phyloP scores from a whole-genome alignment of 2,888 invertebrate genomes.

The Drymonia ruficornis region DNA sequence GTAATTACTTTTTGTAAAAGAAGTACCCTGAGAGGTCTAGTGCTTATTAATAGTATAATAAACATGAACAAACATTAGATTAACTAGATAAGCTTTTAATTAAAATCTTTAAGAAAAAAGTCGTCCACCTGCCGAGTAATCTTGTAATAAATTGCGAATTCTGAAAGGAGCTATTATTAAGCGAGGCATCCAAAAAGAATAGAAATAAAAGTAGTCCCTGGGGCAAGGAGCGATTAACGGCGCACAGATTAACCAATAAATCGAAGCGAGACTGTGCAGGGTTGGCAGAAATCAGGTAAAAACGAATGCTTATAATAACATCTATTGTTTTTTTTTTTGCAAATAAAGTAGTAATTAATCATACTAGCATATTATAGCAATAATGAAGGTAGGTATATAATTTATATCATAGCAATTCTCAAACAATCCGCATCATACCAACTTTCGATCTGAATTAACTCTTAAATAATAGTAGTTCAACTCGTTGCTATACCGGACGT shows the following conservation, averaged over 20 bases:
- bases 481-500: too few species aligned
- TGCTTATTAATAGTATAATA: neutral
- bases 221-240: constrained; percentile 56
- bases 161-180: constrained; percentile 51
- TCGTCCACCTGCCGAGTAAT: constrained; percentile 36
- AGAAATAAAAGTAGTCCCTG: constrained; percentile 48
- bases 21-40: neutral
- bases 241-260: constrained; percentile 56
- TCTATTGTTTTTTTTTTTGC: too few species aligned
- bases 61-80: neutral
- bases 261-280: constrained; percentile 38
- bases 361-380: too few species aligned
- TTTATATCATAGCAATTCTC: too few species aligned
- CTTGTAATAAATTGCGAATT: constrained; percentile 53
- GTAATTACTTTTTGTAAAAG: too few species aligned
- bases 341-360: too few species aligned
- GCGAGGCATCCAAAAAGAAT: constrained; percentile 49
- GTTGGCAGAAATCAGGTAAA: neutral
- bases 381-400: too few species aligned
- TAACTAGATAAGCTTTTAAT: constrained; percentile 5
- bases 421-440: too few species aligned
- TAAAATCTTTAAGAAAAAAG: constrained; percentile 31
- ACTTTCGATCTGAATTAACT: too few species aligned
- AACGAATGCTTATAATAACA: too few species aligned
- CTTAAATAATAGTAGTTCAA: too few species aligned